Evolutionary conservation across 2,888 invertebrate species (phyloP).

Genomic region (Timema podura): DNA sequence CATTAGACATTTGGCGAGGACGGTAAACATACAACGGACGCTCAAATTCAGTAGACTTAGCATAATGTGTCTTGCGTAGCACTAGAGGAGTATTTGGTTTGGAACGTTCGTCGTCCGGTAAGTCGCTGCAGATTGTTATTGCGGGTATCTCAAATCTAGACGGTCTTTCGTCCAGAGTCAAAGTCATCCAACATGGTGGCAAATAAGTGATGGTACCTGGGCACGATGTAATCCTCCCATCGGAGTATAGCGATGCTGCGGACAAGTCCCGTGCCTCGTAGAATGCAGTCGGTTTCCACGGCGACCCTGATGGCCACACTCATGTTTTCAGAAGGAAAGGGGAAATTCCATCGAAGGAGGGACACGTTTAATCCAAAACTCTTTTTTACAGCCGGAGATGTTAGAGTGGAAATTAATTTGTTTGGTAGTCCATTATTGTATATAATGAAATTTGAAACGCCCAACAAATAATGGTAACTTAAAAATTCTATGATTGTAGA

Average conservation of each 20-base stretch:
- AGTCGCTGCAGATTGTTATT: constrained; percentile 26
- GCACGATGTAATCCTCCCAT: constrained; percentile 64
- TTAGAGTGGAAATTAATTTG: constrained; percentile 44
- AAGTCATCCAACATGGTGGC: constrained; percentile 51
- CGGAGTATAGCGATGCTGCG: constrained; percentile 49
- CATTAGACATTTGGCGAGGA: constrained; percentile 15
- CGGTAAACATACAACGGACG: constrained; percentile 24
- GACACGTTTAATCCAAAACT: constrained; percentile 51
- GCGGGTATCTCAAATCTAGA: constrained; percentile 26
- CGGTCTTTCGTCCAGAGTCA: constrained; percentile 26
- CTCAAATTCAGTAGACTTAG: constrained; percentile 10
- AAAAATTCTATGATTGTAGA: constrained; percentile 61
- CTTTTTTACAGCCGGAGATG: constrained; percentile 43
- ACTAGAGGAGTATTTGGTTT: constrained; percentile 18
- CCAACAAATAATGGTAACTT: constrained; percentile 62
- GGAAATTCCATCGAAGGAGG: constrained; percentile 64
- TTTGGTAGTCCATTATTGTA: constrained; percentile 56
- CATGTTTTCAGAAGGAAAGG: constrained; percentile 42
- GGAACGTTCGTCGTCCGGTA: constrained; percentile 23
- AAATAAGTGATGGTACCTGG: constrained; percentile 54
- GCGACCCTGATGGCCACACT: constrained; percentile 47
- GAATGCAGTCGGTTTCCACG: constrained; percentile 61
- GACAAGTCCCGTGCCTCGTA: constrained; percentile 55
- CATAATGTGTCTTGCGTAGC: constrained; percentile 26
- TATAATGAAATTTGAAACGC: constrained; percentile 61